Base-by-base conservation (phyloP, 2,797 vertebrate species). In the Poecilia velifera region DNA sequence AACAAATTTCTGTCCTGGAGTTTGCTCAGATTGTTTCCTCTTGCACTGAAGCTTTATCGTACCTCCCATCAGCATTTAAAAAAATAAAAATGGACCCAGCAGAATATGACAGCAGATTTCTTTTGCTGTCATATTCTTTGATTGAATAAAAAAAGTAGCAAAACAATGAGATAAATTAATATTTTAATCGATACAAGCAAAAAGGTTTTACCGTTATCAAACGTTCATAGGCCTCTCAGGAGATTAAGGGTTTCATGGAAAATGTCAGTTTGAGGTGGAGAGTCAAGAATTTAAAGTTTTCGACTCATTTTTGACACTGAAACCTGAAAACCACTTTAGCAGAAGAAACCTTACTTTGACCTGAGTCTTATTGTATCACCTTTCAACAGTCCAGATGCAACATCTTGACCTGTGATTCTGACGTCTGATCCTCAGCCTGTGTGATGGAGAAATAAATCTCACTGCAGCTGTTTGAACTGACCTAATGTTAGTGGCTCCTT, bases 11-110 rank as follows among this genome's bases (percentile, higher is more conserved):
- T 71, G 73, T 87, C 85, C 86, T 83, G 80, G 83, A 87, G 76
- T 87, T 84, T 82, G 77, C 66, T 86, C 74, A 78, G 78, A 88
- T 77, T 85, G 79, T 86, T 86, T 90, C 77, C 46, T 78, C 81
- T 80, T 78, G 77, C 82, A 76, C 73, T 39, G 18, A 79, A 82
- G 73, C 49, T 55, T 77, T 6, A 73, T 80, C 82, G 78, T 80
- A 6, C 78, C 72, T 59, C 31, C 43, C 49, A 14, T 81, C 39
- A n/a, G 73, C 18, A 76, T 75, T 76, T 77, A 53, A 25, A 53
- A 53, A 53, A 25, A 76, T 77, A 36, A 12, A 53, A 39, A 25
- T 7, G 16, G 76, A 73, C 14, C 28, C 72, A 81, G 81, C 34
- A 68, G 68, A 88, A 76, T 75, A 81, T 25, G 1, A 76, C 72